Conservation (phyloP, 2,797 vertebrate genomes). For the Podarcis lilfordi region DNA sequence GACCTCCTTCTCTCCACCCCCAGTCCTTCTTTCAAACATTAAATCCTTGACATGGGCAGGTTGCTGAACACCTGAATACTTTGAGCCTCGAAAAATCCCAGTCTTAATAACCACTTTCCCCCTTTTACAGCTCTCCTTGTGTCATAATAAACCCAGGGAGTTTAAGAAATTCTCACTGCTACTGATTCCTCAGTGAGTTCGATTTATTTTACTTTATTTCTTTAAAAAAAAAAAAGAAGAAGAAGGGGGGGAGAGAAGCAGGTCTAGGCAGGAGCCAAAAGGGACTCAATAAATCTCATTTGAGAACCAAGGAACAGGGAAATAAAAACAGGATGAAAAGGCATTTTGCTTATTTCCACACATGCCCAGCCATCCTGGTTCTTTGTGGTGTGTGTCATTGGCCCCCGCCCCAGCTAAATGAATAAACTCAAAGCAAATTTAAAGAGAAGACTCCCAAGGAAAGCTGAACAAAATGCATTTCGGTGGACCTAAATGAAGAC, state of each 20-base stretch:
- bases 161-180: not conserved
- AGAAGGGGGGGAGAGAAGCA: not conserved
- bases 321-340: conserved; percentile 12
- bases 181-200: not conserved
- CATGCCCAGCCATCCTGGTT: too few relatives aligned
- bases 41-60: not conserved
- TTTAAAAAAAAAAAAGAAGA: not conserved
- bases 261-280: not conserved
- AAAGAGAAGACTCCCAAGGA: conserved; percentile 10
- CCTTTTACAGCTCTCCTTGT: not conserved
- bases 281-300: conserved; percentile 15
- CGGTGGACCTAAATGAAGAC: conserved; percentile 4
- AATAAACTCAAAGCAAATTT: conserved; percentile 35
- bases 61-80: not conserved
- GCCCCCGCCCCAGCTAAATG: not conserved
- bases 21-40: not conserved
- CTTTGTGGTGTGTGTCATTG: not conserved
- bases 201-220: not conserved
- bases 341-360: conserved; percentile 5
- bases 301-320: not conserved
- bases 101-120: not conserved
- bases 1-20: not conserved
- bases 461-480: not conserved
- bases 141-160: not conserved
- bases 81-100: not conserved